These are phyloP conservation scores for Venustaconcha ellipsiformis DNA, from an alignment of 1,140 invertebrate genomes.

Conservation along the genomic window DNA sequence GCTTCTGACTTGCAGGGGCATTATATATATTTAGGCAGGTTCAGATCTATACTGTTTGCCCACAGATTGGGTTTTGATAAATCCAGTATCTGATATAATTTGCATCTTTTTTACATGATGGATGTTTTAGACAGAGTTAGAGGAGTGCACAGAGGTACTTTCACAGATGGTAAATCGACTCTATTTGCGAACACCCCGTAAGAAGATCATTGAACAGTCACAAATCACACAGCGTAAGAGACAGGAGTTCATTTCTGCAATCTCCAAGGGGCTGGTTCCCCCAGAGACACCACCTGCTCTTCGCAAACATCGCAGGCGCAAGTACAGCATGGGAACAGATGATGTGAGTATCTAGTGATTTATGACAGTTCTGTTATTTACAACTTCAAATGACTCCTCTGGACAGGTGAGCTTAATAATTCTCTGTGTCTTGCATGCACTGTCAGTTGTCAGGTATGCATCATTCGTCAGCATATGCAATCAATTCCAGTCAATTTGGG, in stretches of 20 bases:
- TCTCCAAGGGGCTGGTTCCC: constrained; percentile 78
- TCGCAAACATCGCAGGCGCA: constrained; percentile 65
- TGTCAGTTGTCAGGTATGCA: no score
- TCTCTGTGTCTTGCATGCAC: no score
- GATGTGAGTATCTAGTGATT: constrained; percentile 49
- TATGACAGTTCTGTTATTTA: neutral
- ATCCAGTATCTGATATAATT: no score
- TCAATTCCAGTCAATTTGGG: no score
- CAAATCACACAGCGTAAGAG: constrained; percentile 74
- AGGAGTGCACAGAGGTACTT: constrained; percentile 77
- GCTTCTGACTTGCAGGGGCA: no score
- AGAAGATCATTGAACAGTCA: constrained; percentile 76
- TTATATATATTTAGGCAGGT: no score
- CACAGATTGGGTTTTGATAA: no score
- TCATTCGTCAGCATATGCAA: no score
- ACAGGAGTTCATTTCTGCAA: constrained; percentile 77
- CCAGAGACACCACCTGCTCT: constrained; percentile 75
- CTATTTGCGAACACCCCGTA: constrained; percentile 76
- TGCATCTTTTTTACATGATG: no score
- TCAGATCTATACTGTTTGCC: no score
- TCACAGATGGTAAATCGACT: constrained; percentile 78
- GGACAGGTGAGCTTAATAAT: no score
- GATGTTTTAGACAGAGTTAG: constrained; percentile 75
- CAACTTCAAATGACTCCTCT: no score
- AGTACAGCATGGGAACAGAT: constrained; percentile 59